A percentile compares a stretch with the other conserved stretches of the same genome.
Evolutionary conservation across 1,140 invertebrate genomes (phyloP).

Genomic region (Drosophila cardini): DNA sequence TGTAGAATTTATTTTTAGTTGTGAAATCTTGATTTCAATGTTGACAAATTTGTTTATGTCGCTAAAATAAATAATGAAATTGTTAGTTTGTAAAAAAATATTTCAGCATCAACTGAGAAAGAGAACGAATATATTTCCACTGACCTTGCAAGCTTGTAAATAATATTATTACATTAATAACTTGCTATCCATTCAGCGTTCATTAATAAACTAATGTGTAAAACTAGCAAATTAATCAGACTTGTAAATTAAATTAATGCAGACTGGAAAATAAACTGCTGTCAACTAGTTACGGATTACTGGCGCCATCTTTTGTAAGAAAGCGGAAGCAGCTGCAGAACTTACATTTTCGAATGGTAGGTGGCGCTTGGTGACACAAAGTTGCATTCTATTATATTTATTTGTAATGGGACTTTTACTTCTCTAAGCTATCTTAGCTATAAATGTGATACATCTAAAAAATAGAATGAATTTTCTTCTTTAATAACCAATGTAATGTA

Average conservation of each 20-base stretch:
- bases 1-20: constrained; percentile 34
- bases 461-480: too few species aligned
- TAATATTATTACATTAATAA: not conserved
- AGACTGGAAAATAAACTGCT: not conserved
- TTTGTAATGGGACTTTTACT: too few species aligned
- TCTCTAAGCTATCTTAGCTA: too few species aligned
- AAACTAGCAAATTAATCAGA: constrained; percentile 7
- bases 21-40: constrained; percentile 65
- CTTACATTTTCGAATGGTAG: not conserved
- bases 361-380: not conserved
- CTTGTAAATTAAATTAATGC: not conserved
- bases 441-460: too few species aligned
- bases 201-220: not conserved
- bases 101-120: not conserved
- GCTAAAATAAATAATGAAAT: constrained; percentile 71
- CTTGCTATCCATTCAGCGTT: constrained; percentile 4
- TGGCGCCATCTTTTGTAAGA: constrained; percentile 3
- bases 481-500: too few species aligned
- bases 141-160: not conserved
- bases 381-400: constrained; percentile 5
- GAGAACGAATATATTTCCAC: not conserved
- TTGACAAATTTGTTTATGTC: constrained; percentile 42
- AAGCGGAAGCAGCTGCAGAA: not conserved
- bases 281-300: not conserved
- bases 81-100: constrained; percentile 59